Evolutionary conservation across 2,797 vertebrate species (phyloP).

Genomic region (Falco berigora): DNA sequence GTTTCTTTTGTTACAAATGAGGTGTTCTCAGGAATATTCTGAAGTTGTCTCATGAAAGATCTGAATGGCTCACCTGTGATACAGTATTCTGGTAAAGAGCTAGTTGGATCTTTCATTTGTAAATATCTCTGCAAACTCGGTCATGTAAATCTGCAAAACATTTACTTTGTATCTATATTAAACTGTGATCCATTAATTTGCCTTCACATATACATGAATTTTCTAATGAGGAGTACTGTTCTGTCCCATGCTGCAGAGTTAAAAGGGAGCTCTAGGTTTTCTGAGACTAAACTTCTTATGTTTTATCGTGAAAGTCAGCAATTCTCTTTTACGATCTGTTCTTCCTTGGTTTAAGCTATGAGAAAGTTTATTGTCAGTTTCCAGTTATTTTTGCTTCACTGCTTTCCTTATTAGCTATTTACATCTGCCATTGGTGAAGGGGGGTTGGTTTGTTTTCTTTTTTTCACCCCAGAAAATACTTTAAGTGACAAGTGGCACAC

Average conservation of each 20-base stretch:
- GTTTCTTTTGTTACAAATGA: background rate
- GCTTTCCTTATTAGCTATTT: background rate
- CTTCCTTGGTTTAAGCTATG: background rate
- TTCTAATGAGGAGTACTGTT: background rate
- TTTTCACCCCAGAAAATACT: background rate
- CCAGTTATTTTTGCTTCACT: background rate
- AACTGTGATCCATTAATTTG: background rate
- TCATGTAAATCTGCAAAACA: background rate
- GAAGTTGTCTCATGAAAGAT: background rate
- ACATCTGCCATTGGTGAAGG: background rate
- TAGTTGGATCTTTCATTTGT: background rate
- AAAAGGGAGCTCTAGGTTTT: background rate
- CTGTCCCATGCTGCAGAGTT: background rate
- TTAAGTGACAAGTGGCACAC: background rate
- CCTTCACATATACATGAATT: background rate
- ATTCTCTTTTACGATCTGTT: background rate
- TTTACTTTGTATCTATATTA: background rate
- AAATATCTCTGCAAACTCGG: background rate
- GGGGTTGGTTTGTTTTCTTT: background rate
- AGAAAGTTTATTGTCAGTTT: background rate
- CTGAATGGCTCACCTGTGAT: background rate
- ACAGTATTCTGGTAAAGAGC: background rate
- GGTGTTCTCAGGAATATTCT: background rate
- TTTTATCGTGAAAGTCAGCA: background rate
- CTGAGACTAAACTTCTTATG: background rate